These are phyloP conservation scores for Stictocephala bisonia DNA, from an alignment of 2,888 invertebrate genomes.

Conservation along the genomic window DNA sequence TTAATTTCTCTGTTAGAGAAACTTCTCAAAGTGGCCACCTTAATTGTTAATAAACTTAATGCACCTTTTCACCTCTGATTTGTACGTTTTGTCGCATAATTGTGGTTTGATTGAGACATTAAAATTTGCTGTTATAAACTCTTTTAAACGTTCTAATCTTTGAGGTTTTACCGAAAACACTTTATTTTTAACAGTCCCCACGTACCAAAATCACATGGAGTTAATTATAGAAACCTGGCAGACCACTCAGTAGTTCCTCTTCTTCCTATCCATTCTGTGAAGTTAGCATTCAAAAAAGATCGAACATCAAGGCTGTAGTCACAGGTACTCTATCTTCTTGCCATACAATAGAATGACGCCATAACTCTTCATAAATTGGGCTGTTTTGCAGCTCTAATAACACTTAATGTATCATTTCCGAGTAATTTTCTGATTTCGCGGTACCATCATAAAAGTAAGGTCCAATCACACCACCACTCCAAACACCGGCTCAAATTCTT, in stretches of 20 bases:
- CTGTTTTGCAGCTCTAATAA: slow-evolving; percentile 7
- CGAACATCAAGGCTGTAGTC: neutral
- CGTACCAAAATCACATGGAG: slow-evolving; percentile 16
- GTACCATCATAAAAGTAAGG: slow-evolving; percentile 23
- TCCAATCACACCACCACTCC: slow-evolving; percentile 23
- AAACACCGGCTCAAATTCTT: slow-evolving; percentile 1
- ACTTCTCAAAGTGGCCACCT: too few relatives aligned
- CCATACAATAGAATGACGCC: slow-evolving; percentile 11
- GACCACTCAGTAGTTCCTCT: slow-evolving; percentile 10
- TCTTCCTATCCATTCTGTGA: slow-evolving; percentile 23
- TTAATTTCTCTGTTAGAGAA: too few relatives aligned
- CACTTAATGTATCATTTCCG: slow-evolving; percentile 31
- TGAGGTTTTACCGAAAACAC: slow-evolving; percentile 2
- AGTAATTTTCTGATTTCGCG: slow-evolving; percentile 14
- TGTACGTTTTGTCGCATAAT: too few relatives aligned
- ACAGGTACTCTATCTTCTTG: slow-evolving; percentile 5
- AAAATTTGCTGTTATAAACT: neutral
- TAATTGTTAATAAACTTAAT: too few relatives aligned
- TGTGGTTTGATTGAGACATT: neutral
- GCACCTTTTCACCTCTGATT: slow-evolving; percentile 1
- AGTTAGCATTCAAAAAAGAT: neutral
- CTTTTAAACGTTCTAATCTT: slow-evolving; percentile 26
- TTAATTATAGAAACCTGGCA: slow-evolving; percentile 14
- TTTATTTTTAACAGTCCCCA: neutral
- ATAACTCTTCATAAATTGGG: neutral